A percentile compares a stretch with the other conserved stretches of the same genome.
Evolutionary conservation across 2,113 vertebrate genomes (phyloP).

Genomic region (Lepus americanus): DNA sequence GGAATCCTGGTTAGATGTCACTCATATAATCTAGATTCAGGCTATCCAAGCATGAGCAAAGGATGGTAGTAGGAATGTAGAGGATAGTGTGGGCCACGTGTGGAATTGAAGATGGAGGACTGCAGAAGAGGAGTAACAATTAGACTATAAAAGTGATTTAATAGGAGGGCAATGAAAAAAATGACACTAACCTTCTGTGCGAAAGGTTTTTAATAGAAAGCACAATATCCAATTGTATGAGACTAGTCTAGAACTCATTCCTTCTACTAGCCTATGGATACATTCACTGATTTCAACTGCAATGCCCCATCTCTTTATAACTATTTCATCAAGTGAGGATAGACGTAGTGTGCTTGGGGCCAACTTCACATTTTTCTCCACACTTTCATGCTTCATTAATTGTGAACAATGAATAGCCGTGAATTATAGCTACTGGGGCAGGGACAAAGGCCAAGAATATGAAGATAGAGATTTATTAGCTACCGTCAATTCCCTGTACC

Average conservation of each 20-base stretch:
- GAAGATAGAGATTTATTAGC: conserved; percentile 62
- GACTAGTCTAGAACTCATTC: neutral
- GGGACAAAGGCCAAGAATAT: conserved; percentile 44
- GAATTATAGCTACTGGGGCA: neutral
- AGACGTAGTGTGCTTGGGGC: neutral
- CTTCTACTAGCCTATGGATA: neutral
- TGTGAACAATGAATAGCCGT: conserved; percentile 44
- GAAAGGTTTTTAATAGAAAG: neutral
- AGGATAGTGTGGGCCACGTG: neutral
- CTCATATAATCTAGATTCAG: neutral
- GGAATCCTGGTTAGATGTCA: fast-evolving
- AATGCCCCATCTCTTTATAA: neutral
- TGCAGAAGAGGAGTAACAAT: neutral
- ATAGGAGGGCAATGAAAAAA: too few relatives aligned
- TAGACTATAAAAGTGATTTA: neutral
- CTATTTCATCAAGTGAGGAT: neutral
- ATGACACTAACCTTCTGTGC: too few relatives aligned
- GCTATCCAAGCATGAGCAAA: too few relatives aligned
- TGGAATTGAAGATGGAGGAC: neutral
- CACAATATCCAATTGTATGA: fast-evolving
- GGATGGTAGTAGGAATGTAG: fast-evolving
- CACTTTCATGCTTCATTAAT: neutral
- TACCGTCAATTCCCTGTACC: conserved; percentile 64
- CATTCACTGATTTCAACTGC: neutral
- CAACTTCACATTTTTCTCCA: neutral